Percentiles rank a stretch among this genome's conserved stretches.
These are phyloP conservation scores for Antheraea pernyi DNA, from an alignment of 1,140 invertebrate genomes.

Conservation along the genomic window DNA sequence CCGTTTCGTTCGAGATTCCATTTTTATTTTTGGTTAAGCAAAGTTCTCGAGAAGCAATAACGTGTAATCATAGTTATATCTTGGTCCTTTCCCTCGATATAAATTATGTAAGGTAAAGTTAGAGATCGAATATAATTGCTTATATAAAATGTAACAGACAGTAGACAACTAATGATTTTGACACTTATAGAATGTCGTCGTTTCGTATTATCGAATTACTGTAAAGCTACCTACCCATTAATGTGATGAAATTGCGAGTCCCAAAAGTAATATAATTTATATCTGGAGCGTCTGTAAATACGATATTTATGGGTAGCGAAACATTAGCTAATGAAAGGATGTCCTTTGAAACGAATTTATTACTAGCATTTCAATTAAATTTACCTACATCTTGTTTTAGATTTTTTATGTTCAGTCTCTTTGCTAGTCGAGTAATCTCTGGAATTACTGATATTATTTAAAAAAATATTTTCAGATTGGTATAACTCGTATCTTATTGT, in stretches of 20 bases:
- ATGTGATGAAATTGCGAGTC: slow-evolving; percentile 17
- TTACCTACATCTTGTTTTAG: neutral
- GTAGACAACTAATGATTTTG: neutral
- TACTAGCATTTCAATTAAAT: neutral
- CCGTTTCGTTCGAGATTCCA: neutral
- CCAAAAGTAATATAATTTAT: slow-evolving; percentile 10
- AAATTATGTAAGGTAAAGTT: neutral
- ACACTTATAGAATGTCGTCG: slow-evolving; percentile 4
- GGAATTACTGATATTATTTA: too few relatives aligned
- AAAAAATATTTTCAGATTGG: too few relatives aligned
- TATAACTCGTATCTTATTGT: too few relatives aligned
- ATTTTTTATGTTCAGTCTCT: neutral
- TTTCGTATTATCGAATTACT: slow-evolving; percentile 10
- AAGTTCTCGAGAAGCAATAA: neutral
- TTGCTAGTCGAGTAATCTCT: too few relatives aligned
- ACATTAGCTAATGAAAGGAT: slow-evolving; percentile 8
- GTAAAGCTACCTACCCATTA: slow-evolving; percentile 13
- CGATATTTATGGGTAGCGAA: neutral
- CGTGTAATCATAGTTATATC: neutral
- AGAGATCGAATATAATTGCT: neutral
- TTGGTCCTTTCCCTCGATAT: neutral
- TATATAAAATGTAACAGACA: neutral
- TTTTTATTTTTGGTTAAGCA: neutral
- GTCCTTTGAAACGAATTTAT: neutral
- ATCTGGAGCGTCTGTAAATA: slow-evolving; percentile 1